phyloP scores from a whole-genome alignment of 1,140 invertebrate species.

The Drosophila suzukii region DNA sequence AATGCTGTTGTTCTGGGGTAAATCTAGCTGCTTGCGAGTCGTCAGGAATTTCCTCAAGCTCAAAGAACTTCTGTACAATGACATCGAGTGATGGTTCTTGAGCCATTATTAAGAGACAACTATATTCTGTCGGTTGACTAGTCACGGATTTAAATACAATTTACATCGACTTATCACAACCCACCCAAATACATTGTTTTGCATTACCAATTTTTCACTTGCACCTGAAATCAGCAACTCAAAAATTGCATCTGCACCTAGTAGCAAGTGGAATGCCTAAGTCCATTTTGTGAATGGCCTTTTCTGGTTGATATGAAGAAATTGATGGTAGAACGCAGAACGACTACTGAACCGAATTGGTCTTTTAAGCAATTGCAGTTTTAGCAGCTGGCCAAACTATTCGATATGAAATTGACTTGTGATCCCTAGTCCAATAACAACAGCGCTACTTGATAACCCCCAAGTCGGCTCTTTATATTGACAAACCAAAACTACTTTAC shows the following conservation, averaged over 20 bases:
- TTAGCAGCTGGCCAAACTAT: not conserved
- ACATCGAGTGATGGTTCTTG: not conserved
- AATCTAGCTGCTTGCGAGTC: not conserved
- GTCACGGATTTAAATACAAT: not conserved
- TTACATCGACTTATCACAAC: conserved; percentile 1
- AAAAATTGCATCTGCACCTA: no score
- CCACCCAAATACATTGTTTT: conserved; percentile 2
- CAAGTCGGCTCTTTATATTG: not conserved
- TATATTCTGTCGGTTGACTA: not conserved
- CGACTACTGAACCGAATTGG: not conserved
- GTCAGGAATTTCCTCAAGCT: conserved; percentile 1
- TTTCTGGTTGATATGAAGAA: not conserved
- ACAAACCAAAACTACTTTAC: not conserved
- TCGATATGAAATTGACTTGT: not conserved
- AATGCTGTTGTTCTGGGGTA: not conserved
- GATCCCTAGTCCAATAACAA: not conserved
- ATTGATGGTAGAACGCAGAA: not conserved
- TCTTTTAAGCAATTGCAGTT: not conserved
- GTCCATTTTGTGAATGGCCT: not conserved
- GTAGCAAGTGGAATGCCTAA: conserved; percentile 4
- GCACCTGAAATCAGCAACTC: no score
- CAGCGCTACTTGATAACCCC: not conserved
- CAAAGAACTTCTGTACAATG: not conserved
- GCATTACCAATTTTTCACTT: not conserved
- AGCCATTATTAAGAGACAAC: not conserved